phyloP scores from a whole-genome alignment of 2,797 vertebrate species.

The Buphagus erythrorhynchus region DNA sequence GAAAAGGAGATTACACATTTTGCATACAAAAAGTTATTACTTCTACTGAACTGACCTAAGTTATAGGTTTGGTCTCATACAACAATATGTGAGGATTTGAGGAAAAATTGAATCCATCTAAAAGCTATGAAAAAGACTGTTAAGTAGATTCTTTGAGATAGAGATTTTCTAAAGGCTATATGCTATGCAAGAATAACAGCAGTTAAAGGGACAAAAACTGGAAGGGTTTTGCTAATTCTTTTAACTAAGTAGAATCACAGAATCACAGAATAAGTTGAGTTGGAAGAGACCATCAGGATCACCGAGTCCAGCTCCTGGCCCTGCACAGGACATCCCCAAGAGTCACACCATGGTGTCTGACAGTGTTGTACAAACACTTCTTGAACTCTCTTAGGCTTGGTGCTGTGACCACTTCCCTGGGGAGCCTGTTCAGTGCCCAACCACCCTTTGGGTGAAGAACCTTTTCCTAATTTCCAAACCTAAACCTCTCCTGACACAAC shows the following conservation, averaged over 20 bases:
- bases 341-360: neutral
- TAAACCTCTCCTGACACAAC: neutral
- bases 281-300: neutral
- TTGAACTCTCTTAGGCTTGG: neutral
- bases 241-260: neutral
- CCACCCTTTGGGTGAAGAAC: neutral
- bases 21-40: neutral
- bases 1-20: neutral
- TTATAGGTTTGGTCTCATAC: neutral
- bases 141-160: neutral
- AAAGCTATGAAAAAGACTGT: neutral
- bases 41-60: neutral
- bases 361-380: accelerated
- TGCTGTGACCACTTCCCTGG: neutral
- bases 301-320: accelerated
- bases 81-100: neutral
- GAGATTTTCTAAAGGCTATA: neutral
- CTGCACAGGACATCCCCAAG: neutral
- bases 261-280: neutral
- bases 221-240: neutral
- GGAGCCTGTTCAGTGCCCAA: neutral
- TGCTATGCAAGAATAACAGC: neutral
- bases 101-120: neutral
- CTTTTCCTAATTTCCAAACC: neutral
- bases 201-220: neutral